Base-by-base conservation (phyloP, 2,888 invertebrate genomes). In the Cheilosia impressa region DNA sequence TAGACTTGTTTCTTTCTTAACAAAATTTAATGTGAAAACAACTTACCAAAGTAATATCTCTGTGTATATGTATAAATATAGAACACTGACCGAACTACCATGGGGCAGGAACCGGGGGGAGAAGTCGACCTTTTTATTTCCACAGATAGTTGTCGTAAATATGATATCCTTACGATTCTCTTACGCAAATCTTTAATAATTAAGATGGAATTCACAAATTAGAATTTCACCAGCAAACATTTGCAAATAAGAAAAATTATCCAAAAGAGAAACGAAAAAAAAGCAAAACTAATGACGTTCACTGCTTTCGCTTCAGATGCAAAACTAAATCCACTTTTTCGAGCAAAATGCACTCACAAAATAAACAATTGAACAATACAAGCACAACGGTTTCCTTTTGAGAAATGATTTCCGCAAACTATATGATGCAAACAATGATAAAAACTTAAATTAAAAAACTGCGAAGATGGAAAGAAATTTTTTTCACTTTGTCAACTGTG, bases 1-100 rank as follows among this genome's bases (percentile, higher is more conserved):
- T 80, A 80, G 85, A 85, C 85, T 81, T 72, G 77, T 85, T 85
- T 81, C 71, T 84, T 79, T 81, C 71, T 84, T 79, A 77, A 76
- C 66, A 76, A 66, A 65, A 47, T 60, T 57, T 45, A 43, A 66
- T 77, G 66, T 72, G 66, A 72, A 78, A 60, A 83, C 65, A 79
- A 76, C 84, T 84, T 76, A 84, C 84, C 84, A 80, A 84, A 80
- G 84, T 84, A 71, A 80, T 83, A 53, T 71, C 80, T 66, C 80
- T 66, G 65, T 60, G 55, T 77, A 15, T 60, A 66, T 68, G 52
- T 57, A 76, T 76, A 62, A 45, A 81, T 68, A 68, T 76, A 77
- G 77, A 69, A 77, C 69, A 69, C 47, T 50, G 62, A 38, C 45
- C 55, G 52, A 55, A 63, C 50, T 55, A 55, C 52, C 41, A 65